Evolutionary conservation across 30 jellyfish, hydroid and myxozoan species (phyloP), one percentile per base, ranked within the genome.

Genomic region (Rhopilema esculentum): DNA sequence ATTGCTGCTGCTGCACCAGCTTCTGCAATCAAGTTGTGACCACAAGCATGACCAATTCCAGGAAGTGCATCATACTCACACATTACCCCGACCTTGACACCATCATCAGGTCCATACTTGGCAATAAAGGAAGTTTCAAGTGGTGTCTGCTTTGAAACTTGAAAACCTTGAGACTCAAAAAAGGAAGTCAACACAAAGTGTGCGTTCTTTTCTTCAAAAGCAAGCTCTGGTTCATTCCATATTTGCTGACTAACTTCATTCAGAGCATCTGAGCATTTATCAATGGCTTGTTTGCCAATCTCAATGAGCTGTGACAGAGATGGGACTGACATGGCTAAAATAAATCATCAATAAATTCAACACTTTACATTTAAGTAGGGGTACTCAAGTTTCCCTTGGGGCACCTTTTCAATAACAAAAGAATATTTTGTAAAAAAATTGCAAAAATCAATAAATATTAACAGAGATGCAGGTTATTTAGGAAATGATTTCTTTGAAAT

Each of bases 1-100:
- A 88, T 28, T 19, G 90, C 95, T 21, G 97, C 91, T 4, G 89
- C 94, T 21, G 86, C 73, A 1, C 97, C 97, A 22, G 95, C 91
- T 32, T 91, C 97, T 27, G 97, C 97, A 53, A 91, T 91, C 83
- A 91, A 79, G 70, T 91, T 91, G 48, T 91, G 97, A 27, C 97
- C 97, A 71, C 97, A 91, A 64, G 93, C 97, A 77, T 91, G 97
- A 7, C 97, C 97, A 76, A 91, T 79, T 53, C 94, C 97, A 0
- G 97, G 97, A n/a, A 91, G 74, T 0, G 97, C 94, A 84, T 91
- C 97, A 67, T 91, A 91, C 40, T 91, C 97, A 78, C 94, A 83
- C 80, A 91, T 68, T 23, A 91, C 77, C 17, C 97, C 97, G 20
- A 91, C 91, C 48, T 84, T 83, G 32, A 84, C 66, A 15, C 97